phyloP scores from a whole-genome alignment of 2,888 invertebrate genomes.

The Eupeodes luniger region DNA sequence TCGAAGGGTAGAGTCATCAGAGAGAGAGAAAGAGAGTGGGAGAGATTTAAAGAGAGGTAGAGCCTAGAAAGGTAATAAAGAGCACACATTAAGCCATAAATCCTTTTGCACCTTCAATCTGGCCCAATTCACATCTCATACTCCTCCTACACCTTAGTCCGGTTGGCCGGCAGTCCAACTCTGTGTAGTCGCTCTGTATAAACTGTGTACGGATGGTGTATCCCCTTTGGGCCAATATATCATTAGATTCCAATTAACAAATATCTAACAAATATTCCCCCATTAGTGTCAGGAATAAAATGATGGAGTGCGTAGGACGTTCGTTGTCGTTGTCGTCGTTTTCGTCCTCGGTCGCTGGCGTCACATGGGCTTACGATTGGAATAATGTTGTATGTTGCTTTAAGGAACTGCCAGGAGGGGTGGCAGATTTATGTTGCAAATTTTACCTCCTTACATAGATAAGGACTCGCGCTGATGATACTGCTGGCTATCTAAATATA shows the following conservation, averaged over 20 bases:
- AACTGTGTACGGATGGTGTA: constrained; percentile 23
- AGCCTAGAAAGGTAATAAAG: constrained; percentile 56
- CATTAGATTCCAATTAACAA: constrained; percentile 76
- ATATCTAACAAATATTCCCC: constrained; percentile 76
- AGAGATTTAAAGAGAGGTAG: background rate
- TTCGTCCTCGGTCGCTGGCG: background rate
- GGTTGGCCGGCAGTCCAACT: background rate
- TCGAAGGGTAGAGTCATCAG: background rate
- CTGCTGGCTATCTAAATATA: background rate
- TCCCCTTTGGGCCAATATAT: constrained; percentile 71
- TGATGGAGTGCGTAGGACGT: constrained; percentile 71
- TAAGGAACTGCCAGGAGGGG: constrained; percentile 15
- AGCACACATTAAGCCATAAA: constrained; percentile 67
- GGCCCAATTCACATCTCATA: background rate
- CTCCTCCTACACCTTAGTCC: background rate
- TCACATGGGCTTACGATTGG: background rate
- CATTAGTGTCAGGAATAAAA: constrained; percentile 74
- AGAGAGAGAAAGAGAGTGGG: background rate
- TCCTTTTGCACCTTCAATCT: constrained; percentile 60
- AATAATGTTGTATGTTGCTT: constrained; percentile 29
- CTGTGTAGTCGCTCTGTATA: background rate
- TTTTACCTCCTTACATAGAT: constrained; percentile 41
- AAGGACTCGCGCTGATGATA: background rate
- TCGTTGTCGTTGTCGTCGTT: background rate
- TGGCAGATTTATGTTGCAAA: constrained; percentile 62